Evolutionary conservation across 2,888 invertebrate species (phyloP).

Genomic region (Lobophora halterata): DNA sequence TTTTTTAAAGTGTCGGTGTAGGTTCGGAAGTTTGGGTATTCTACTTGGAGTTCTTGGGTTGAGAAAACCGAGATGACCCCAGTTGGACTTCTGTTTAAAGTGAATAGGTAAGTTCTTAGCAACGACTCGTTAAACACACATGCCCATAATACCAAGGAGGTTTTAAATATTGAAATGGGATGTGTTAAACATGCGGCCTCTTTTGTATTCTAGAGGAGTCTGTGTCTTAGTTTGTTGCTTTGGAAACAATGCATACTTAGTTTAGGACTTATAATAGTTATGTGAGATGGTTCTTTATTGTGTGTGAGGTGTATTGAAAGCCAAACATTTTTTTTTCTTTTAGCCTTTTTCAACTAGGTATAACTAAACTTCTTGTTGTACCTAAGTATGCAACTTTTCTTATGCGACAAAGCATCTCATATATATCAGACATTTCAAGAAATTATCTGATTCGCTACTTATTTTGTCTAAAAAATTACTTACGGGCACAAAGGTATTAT

Average conservation of each 20-base stretch:
- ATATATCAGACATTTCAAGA: too few relatives aligned
- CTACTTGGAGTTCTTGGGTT: slow-evolving; percentile 39
- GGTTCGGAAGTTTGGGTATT: slow-evolving; percentile 22
- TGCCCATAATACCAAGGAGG: slow-evolving; percentile 31
- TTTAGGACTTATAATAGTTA: background rate
- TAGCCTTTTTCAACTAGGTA: too few relatives aligned
- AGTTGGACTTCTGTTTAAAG: slow-evolving; percentile 81
- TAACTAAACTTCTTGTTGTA: too few relatives aligned
- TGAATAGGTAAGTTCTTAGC: slow-evolving; percentile 75
- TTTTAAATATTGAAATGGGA: slow-evolving; percentile 55
- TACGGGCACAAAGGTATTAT: too few relatives aligned
- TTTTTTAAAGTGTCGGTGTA: slow-evolving; percentile 16
- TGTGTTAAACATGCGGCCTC: slow-evolving; percentile 45
- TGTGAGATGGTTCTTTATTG: too few relatives aligned
- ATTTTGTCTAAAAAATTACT: too few relatives aligned
- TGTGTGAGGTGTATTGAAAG: too few relatives aligned
- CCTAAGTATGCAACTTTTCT: too few relatives aligned
- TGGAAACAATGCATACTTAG: slow-evolving; percentile 15
- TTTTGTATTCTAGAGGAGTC: slow-evolving; percentile 40
- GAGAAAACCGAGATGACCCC: slow-evolving; percentile 72
- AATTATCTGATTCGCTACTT: too few relatives aligned
- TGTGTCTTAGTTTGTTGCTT: slow-evolving; percentile 29
- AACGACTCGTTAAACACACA: slow-evolving; percentile 26
- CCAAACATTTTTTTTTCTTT: too few relatives aligned
- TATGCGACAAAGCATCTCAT: too few relatives aligned